Evolutionary conservation across 2,888 invertebrate genomes (phyloP).

Genomic region (Parnassius mnemosyne): DNA sequence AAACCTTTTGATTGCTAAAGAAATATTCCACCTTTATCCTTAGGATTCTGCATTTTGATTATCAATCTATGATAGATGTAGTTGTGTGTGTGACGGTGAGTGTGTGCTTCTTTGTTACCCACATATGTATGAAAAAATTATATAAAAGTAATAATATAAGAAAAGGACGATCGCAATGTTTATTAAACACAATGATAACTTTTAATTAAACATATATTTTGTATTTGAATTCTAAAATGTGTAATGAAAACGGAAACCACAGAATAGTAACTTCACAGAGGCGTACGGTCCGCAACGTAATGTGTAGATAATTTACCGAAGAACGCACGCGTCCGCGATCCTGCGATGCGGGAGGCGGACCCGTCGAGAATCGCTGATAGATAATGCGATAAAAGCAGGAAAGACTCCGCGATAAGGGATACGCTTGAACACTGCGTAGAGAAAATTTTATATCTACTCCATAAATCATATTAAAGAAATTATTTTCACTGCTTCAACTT

Average conservation of each 20-base stretch:
- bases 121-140: too few relatives aligned
- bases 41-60: too few relatives aligned
- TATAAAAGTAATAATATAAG: too few relatives aligned
- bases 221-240: not conserved
- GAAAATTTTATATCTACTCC: conserved; percentile 1
- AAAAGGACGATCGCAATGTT: too few relatives aligned
- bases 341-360: conserved; percentile 41
- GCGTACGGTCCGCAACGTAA: conserved; percentile 34
- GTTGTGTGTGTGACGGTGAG: too few relatives aligned
- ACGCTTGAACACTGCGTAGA: conserved; percentile 7
- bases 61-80: too few relatives aligned
- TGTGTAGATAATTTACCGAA: conserved; percentile 50
- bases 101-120: too few relatives aligned
- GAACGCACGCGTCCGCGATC: conserved; percentile 29
- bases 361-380: conserved; percentile 44
- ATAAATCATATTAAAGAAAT: conserved; percentile 1
- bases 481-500: not conserved
- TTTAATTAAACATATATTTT: too few relatives aligned
- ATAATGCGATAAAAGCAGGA: conserved; percentile 11
- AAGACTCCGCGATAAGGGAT: conserved; percentile 14
- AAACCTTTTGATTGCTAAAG: too few relatives aligned
- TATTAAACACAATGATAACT: too few relatives aligned
- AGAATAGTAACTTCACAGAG: conserved; percentile 1
- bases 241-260: not conserved
- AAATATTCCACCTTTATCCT: too few relatives aligned